Evolutionary conservation across 2,888 invertebrate genomes (phyloP).

Genomic region (Drosophila cracens): DNA sequence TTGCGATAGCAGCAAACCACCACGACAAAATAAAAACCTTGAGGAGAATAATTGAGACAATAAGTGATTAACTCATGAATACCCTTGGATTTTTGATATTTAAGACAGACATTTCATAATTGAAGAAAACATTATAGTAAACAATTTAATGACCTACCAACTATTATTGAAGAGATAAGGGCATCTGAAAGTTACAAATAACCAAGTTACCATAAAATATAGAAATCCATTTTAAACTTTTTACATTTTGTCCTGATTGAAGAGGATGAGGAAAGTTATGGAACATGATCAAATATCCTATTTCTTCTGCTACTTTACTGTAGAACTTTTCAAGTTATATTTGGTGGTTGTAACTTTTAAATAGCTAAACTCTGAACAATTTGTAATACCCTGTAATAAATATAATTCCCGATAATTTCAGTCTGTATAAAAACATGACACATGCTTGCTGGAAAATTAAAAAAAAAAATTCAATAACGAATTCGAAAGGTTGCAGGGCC

Average conservation of each 20-base stretch:
- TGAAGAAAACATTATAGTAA: neutral
- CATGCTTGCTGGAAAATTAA: constrained; percentile 34
- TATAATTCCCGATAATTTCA: constrained; percentile 48
- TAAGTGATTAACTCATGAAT: constrained; percentile 12
- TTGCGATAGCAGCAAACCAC: constrained; percentile 57
- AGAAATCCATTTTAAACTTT: neutral
- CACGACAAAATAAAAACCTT: constrained; percentile 16
- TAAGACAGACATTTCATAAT: neutral
- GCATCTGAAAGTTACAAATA: neutral
- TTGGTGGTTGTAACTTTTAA: neutral
- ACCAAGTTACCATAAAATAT: neutral
- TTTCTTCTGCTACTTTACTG: neutral
- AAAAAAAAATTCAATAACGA: constrained; percentile 52
- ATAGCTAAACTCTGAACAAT: neutral
- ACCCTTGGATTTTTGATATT: constrained; percentile 14
- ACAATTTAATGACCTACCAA: neutral
- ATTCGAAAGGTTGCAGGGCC: constrained; percentile 46
- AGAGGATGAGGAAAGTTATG: fast-evolving
- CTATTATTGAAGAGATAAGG: neutral
- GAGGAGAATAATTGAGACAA: neutral
- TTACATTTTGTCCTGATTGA: neutral
- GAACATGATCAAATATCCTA: neutral
- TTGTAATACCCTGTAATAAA: constrained; percentile 41
- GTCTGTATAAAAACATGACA: constrained; percentile 57
- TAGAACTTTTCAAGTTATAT: neutral